Base-by-base conservation (phyloP, 2,113 vertebrate genomes). In the Gallinago undulata region DNA sequence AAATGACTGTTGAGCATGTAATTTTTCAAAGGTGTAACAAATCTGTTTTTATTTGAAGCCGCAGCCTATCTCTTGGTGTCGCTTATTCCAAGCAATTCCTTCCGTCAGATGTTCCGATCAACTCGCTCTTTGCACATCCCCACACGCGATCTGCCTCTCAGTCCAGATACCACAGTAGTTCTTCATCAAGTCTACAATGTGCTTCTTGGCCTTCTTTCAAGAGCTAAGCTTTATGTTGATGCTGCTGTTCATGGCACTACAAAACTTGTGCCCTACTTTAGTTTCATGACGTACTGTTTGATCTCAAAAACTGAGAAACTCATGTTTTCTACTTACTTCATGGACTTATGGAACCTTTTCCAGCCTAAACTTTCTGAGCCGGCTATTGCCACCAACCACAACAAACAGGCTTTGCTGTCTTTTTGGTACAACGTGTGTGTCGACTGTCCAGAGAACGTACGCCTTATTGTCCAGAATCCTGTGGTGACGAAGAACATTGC, bases 341-440 rank as follows among this genome's bases (percentile, higher is more conserved):
- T 99, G 99, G 99, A 99, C 98, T 98, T 99, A 28, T 99, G 99
- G 99, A 99, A 99, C 98, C 99, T 99, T 96, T 99, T 99, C 97
- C 99, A 99, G 98, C 99, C 99, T 66, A 99, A 99, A 82, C 98
- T 99, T 90, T 99, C 99, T 11, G 99, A 99, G 96, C 99, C 99
- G 3, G 99, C 99, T 91, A 99, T 99, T 86, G 99, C 99, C 97
- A 99, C 99, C 95, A 99, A 99, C 98, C 99, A 99, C 98, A 99
- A 99, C 97, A 99, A 99, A 96, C 99, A 99, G 98, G 99, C 99
- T 69, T 98, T 99, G 97, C 98, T 99, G 89, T 99, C 99, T 64
- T 99, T 99, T 98, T 99, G 99, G 99, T 99, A 99, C 96, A 99
- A 99, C 37, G 99, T 99, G 89, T 99, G 99, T 35, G 99, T 99